Conservation (phyloP, 1,140 invertebrate species). For the Drosophila paulistorum region DNA sequence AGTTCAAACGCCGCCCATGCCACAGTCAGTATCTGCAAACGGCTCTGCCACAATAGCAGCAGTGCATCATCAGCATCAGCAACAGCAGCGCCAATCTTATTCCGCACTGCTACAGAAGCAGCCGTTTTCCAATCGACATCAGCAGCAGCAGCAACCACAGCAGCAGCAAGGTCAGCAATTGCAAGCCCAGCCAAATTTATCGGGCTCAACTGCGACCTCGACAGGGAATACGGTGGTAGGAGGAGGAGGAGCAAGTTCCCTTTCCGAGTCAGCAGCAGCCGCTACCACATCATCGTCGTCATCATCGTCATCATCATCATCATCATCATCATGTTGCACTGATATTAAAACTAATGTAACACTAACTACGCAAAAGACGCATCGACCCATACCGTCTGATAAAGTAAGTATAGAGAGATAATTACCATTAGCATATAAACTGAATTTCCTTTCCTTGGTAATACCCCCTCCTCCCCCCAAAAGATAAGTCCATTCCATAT, state of each 20-base stretch:
- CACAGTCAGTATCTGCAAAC: constrained; percentile 20
- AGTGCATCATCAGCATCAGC: constrained; percentile 34
- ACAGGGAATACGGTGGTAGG: constrained; percentile 13
- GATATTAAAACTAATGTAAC: constrained; percentile 44
- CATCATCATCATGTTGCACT: constrained; percentile 35
- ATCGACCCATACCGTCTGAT: constrained; percentile 68
- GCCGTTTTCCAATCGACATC: constrained; percentile 12
- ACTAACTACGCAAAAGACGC: constrained; percentile 64
- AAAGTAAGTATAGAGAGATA: constrained; percentile 45
- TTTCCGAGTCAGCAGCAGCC: constrained; percentile 38
- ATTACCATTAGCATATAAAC: too few relatives aligned
- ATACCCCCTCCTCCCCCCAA: too few relatives aligned
- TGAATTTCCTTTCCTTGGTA: too few relatives aligned
- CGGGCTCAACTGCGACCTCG: constrained; percentile 20
- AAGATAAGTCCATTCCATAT: too few relatives aligned
- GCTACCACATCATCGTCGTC: constrained; percentile 21
- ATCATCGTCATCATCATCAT: constrained; percentile 19
- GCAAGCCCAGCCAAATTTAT: constrained; percentile 18
- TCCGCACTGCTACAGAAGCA: constrained; percentile 27
- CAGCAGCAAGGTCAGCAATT: constrained; percentile 24
- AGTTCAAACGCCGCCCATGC: constrained; percentile 18
- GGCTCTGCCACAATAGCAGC: constrained; percentile 41
- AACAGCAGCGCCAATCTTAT: constrained; percentile 26
- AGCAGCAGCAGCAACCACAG: constrained; percentile 15
- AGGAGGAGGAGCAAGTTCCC: constrained; percentile 14